phyloP scores from a whole-genome alignment of 37 sponge, comb jelly and placozoan species.

The Geodia barretti region DNA sequence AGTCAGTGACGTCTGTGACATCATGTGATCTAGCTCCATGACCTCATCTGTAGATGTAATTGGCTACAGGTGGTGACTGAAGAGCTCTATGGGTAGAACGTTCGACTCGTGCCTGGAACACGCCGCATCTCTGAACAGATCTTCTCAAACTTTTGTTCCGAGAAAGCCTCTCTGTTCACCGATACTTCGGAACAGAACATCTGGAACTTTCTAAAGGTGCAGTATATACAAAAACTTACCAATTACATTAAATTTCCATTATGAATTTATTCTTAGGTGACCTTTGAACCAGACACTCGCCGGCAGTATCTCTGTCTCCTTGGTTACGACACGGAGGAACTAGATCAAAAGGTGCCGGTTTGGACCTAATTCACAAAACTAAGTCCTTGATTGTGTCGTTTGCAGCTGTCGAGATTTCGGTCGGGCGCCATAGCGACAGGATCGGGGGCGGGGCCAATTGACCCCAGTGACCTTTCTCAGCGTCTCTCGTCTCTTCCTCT shows the following conservation, averaged over 20 bases:
- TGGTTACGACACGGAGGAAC: conserved; percentile 73
- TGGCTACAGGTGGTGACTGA: background rate
- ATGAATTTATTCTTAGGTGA: too few relatives aligned
- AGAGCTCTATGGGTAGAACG: background rate
- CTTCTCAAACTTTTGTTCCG: conserved; percentile 71
- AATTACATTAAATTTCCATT: too few relatives aligned
- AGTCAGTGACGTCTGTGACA: background rate
- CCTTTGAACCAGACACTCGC: conserved; percentile 82
- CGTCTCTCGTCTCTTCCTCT: too few relatives aligned
- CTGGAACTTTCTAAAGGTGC: conserved; percentile 95
- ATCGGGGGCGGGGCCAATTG: too few relatives aligned
- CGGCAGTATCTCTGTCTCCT: conserved; percentile 81
- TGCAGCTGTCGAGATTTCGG: too few relatives aligned
- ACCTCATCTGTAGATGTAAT: background rate
- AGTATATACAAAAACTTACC: too few relatives aligned
- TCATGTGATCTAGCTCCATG: background rate
- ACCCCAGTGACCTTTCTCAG: too few relatives aligned
- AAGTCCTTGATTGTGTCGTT: too few relatives aligned
- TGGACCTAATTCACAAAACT: too few relatives aligned
- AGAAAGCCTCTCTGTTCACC: conserved; percentile 44
- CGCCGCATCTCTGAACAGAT: conserved; percentile 25
- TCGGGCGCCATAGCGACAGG: too few relatives aligned
- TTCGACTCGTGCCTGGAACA: background rate
- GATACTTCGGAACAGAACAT: conserved; percentile 59
- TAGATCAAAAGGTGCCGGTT: conserved; percentile 77